Evolutionary conservation across 2,113 vertebrate species (phyloP), one percentile per base, ranked within the genome.

Genomic region (Tenebrosternarchus preto): DNA sequence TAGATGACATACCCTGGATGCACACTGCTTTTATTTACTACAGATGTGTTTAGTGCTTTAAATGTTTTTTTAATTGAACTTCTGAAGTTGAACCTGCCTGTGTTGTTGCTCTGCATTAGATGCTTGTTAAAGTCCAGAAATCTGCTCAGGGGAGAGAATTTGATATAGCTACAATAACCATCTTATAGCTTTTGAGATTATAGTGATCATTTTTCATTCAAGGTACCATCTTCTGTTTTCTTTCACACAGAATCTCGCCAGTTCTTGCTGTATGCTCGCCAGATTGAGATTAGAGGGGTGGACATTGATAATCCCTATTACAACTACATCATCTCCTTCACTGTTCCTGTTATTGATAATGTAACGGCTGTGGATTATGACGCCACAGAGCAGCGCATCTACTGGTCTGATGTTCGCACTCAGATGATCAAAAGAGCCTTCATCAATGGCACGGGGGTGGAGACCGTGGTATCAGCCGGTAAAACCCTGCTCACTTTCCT

Each of bases 321-420:
- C 92, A 99, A 98, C 90, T 98, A 98, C 89, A 99, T 99, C 88
- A 99, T 99, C 92, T 99, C 97, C 83, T 99, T 99, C 93, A 99
- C 97, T 0, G 96, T 99, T 85, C 97, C 97, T 0, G 97, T 98
- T 86, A 98, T 99, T 0, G 97, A 99, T 88, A 99, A 99, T 0
- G 97, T 99, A 84, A 98, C 97, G 0, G 97, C 96, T 80, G 95
- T 99, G 85, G 97, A 99, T 89, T 99, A 96, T 0, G 96, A 99
- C 0, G 96, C 96, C 0, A 29, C 93, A 0, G 97, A 99, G 90
- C 95, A 97, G 77, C 95, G 97, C 0, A 97, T 99, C 78, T 99
- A 99, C 90, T 99, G 97, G 97, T 98, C 97, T 0, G 97, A 99
- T 0, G 97, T 99, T 43, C 95, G 97, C 20, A 99, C 97, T 0